These are phyloP conservation scores for Phaethornis superciliosus DNA, from an alignment of 2,113 vertebrate genomes.

Conservation along the genomic window DNA sequence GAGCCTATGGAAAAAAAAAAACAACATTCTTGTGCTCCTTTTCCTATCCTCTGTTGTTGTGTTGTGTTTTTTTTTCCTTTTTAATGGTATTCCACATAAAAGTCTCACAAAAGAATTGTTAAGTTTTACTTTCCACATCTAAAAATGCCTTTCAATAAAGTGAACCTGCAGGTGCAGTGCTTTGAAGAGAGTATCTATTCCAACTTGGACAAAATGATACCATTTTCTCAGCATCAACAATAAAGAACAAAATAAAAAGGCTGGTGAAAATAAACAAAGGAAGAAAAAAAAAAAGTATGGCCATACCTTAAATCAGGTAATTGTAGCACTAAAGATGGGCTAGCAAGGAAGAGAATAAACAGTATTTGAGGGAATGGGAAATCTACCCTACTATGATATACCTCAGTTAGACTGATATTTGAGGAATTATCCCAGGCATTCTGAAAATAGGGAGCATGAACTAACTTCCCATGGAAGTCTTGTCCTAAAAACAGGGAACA, in stretches of 20 bases:
- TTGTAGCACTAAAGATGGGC: not conserved
- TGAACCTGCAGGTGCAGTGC: not conserved
- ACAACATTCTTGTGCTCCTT: not conserved
- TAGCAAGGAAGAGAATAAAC: not conserved
- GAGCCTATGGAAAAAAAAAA: not conserved
- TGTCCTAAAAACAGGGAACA: too few species aligned
- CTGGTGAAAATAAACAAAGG: not conserved
- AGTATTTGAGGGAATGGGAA: not conserved
- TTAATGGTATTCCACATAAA: not conserved
- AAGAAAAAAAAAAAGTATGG: not conserved
- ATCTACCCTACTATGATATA: not conserved
- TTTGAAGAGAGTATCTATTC: not conserved
- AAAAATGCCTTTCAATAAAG: constrained; percentile 14
- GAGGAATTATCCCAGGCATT: not conserved
- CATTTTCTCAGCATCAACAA: constrained; percentile 1
- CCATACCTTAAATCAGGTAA: not conserved
- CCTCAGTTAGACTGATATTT: not conserved
- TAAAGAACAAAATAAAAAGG: not conserved
- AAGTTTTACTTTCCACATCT: constrained; percentile 4
- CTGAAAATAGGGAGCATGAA: not conserved
- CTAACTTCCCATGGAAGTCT: not conserved
- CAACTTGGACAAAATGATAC: not conserved
- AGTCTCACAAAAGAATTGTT: not conserved
- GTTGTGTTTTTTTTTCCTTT: not conserved
- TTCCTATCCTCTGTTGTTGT: not conserved